Evolutionary conservation across 2,888 invertebrate genomes (phyloP), one percentile per base, ranked within the genome.

Genomic region (Melinopterus prodromus): DNA sequence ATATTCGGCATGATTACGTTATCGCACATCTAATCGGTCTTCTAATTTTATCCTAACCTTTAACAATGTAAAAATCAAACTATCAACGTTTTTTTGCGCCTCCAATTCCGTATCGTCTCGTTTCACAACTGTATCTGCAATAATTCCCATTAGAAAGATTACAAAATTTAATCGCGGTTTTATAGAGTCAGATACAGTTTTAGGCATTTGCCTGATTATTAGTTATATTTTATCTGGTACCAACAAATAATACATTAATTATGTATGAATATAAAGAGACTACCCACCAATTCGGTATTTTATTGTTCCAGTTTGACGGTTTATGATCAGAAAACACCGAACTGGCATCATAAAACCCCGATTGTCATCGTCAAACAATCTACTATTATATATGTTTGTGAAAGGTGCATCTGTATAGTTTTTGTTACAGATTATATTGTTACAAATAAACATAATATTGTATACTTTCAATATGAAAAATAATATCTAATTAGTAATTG

Each of bases 91-190:
- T 53, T 53, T 53, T 53, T 53, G 53, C 53, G 53, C 53, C 53
- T 53, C 12, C 2, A 7, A 53, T 53, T 53, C 53, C 53, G 5
- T 53, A 53, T 53, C 53, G 53, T 53, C 12, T 12, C 7, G 12
- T 53, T 53, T 53, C 53, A 53, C 53, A 53, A 53, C 53, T 53
- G 53, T 53, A 53, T 53, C 53, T 53, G 53, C 53, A 53, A 53
- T 53, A 12, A 53, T 53, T 53, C 53, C 53, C 26, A 26, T 26
- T 26, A 26, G 26, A 26, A 26, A 26, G 26, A 26, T 26, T 26
- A 26, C 26, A 26, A 26, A 26, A 12, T 53, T 53, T 53, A 9
- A 53, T 53, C 53, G 7, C 53, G 53, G 53, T 4, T 53, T 53
- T 4, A 53, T 53, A 53, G 5, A 53, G 53, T 53, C 53, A 9